Evolutionary conservation across 2,113 vertebrate species (phyloP).

Genomic region (Hiodon tergisus): DNA sequence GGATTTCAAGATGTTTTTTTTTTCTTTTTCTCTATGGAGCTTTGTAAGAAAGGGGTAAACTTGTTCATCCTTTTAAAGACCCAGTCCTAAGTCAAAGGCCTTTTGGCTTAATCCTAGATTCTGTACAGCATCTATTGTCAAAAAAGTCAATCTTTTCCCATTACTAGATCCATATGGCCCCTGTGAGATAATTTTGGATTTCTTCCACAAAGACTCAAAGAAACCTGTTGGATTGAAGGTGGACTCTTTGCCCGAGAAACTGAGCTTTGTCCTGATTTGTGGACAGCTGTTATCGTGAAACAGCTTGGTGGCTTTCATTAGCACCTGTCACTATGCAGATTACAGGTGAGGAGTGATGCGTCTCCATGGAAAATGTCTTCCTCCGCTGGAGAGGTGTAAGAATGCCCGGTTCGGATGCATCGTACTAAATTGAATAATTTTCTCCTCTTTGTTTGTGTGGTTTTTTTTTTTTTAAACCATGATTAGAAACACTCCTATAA

Average conservation of each 20-base stretch:
- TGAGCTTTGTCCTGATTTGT: background rate
- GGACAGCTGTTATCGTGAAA: background rate
- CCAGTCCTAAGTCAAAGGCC: background rate
- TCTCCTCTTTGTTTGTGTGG: conserved; percentile 8
- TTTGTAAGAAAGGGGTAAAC: background rate
- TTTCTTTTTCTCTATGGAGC: too few relatives aligned
- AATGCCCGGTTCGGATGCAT: too few relatives aligned
- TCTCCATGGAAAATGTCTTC: background rate
- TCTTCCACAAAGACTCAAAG: background rate
- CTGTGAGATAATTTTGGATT: background rate
- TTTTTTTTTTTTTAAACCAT: background rate
- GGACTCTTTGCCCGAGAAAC: background rate
- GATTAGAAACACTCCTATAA: conserved; percentile 4
- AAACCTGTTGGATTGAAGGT: background rate
- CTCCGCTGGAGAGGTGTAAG: background rate
- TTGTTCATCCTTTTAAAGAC: conserved; percentile 13
- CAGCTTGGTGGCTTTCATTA: background rate
- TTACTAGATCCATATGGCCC: background rate
- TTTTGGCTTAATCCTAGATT: background rate
- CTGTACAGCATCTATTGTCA: conserved; percentile 5
- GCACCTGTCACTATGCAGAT: too few relatives aligned
- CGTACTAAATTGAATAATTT: background rate
- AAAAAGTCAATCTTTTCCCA: background rate
- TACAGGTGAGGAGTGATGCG: too few relatives aligned
- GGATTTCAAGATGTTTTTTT: too few relatives aligned